Percentiles rank a stretch among this genome's conserved stretches.
Conservation (phyloP, 2,113 vertebrate species). For the Trachemys scripta region DNA sequence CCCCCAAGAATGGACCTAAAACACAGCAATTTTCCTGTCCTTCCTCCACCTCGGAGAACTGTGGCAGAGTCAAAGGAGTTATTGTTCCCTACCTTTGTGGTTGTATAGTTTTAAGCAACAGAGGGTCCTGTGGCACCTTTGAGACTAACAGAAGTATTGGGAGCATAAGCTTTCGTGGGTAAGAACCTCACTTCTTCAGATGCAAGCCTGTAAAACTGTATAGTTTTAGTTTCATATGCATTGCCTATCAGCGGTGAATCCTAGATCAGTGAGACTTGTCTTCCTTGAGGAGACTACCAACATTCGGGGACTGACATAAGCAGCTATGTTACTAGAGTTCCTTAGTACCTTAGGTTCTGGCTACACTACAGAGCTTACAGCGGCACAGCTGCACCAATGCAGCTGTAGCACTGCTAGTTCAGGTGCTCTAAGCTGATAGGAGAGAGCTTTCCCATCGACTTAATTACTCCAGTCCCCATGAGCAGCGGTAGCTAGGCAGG, state of each 20-base stretch:
- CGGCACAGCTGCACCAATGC: too few relatives aligned
- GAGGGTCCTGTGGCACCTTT: too few relatives aligned
- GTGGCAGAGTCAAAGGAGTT: background rate
- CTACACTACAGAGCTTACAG: too few relatives aligned
- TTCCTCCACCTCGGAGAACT: background rate
- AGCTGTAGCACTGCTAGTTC: too few relatives aligned
- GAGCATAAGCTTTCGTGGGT: too few relatives aligned
- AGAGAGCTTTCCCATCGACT: too few relatives aligned
- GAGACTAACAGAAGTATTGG: too few relatives aligned
- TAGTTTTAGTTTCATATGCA: background rate
- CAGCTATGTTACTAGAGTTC: constrained; percentile 9
- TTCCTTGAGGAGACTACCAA: background rate
- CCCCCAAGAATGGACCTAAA: background rate
- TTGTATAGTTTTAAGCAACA: background rate
- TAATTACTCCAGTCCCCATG: too few relatives aligned
- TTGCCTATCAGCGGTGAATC: background rate
- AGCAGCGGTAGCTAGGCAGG: too few relatives aligned
- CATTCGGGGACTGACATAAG: background rate
- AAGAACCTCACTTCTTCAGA: too few relatives aligned
- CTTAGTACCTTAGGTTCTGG: background rate
- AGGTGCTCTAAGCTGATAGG: too few relatives aligned
- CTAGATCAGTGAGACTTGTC: background rate
- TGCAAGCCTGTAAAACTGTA: background rate
- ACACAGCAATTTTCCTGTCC: background rate
- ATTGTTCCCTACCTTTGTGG: background rate